Evolutionary conservation across 2,113 vertebrate genomes (phyloP), one percentile per base, ranked within the genome.

Genomic region (Pedetes capensis): DNA sequence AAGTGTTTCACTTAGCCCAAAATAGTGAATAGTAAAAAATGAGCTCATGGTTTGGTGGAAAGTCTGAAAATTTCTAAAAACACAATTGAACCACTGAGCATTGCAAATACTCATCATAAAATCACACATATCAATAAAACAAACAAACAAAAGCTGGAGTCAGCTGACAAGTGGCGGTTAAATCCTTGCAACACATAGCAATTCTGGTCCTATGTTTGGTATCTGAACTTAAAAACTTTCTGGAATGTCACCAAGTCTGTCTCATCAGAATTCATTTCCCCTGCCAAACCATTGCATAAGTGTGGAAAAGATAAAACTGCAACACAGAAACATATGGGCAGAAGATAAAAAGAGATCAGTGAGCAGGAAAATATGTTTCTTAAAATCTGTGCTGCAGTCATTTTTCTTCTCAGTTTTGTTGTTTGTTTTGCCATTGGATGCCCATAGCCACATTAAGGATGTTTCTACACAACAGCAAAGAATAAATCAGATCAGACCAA

Each of bases 341-440:
- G 81, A 72, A 92, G 71, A 93, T 93, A 94, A 87, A 97, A 87
- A 92, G 93, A 96, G 64, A 63, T 78, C 92, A 96, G 32, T 66
- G 97, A 97, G 84, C 47, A 97, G 97, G 95, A 97, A 97, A 97
- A 97, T 95, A 91, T 95, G 97, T 97, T 96, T 97, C 97, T 97
- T 96, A 90, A 97, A 96, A 97, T 97, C 85, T 96, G 94, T 83
- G 78, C 95, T 75, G 69, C 84, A 96, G 93, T 95, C 94, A 88
- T 97, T 97, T 96, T 95, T 97, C 92, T 97, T 97, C 95, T 96
- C 95, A 96, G 95, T 95, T 97, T 96, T 96, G 92, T 95, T 97
- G 92, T 97, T 96, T 97, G 94, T 95, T 96, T 96, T 97, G 81
- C 85, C 82, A 64, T 74, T 90, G 78, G 92, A 85, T 93, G 95